These are phyloP conservation scores for Aplocera efformata DNA, from an alignment of 2,888 invertebrate genomes.

Conservation along the genomic window DNA sequence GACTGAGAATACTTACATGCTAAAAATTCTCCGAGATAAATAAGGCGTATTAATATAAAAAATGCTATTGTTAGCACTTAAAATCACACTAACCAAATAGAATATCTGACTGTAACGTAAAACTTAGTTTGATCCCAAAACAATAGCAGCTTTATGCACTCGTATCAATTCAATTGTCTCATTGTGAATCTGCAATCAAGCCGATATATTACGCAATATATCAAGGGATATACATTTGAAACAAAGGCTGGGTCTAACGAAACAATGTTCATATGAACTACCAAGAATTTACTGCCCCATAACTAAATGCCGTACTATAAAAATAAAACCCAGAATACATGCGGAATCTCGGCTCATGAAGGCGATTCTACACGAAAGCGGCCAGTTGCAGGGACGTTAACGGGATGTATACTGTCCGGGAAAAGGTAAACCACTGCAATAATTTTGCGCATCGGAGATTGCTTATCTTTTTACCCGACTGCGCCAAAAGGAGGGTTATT, in stretches of 20 bases:
- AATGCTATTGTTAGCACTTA: no score
- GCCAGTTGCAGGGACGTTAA: neutral
- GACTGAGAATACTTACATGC: no score
- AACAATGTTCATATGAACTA: conserved; percentile 16
- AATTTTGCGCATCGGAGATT: no score
- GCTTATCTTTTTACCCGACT: no score
- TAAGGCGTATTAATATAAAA: no score
- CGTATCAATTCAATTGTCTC: neutral
- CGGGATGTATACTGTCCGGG: no score
- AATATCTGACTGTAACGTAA: neutral
- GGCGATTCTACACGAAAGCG: conserved; percentile 6
- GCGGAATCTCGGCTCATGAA: conserved; percentile 25
- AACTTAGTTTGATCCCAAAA: neutral
- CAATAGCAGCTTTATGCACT: neutral
- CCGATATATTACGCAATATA: conserved; percentile 6
- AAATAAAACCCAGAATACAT: conserved; percentile 45
- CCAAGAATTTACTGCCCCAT: conserved; percentile 24
- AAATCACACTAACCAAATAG: no score
- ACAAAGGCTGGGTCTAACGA: conserved; percentile 15
- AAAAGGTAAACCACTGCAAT: no score
- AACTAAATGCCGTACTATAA: conserved; percentile 30
- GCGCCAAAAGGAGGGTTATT: no score
- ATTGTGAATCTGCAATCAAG: no score
- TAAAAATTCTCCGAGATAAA: no score
- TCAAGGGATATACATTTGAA: conserved; percentile 11